These are phyloP conservation scores for Apis laboriosa DNA, from an alignment of 1,140 invertebrate species.

Conservation along the genomic window DNA sequence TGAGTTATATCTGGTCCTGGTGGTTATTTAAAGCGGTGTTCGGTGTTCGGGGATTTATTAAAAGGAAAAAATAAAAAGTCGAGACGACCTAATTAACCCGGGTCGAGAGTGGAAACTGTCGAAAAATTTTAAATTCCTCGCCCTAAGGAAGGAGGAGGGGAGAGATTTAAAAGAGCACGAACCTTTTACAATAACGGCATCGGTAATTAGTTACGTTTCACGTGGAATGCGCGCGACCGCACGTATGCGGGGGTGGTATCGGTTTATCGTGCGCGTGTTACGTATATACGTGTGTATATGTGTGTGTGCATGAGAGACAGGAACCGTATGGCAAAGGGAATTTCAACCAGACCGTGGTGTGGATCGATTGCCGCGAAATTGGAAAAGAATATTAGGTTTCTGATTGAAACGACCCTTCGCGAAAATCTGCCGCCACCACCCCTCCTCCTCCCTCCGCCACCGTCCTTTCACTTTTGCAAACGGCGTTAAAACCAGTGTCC, in stretches of 20 bases:
- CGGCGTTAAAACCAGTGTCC: conserved; percentile 34
- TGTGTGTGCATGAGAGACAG: conserved; percentile 45
- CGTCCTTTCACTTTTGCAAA: conserved; percentile 47
- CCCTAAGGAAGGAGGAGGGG: too few relatives aligned
- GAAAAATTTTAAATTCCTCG: too few relatives aligned
- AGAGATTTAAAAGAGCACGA: conserved; percentile 24
- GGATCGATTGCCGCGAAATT: conserved; percentile 73
- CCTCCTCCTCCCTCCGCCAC: background rate
- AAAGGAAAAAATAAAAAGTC: too few relatives aligned
- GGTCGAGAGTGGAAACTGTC: too few relatives aligned
- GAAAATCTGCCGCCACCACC: conserved; percentile 49
- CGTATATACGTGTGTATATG: background rate
- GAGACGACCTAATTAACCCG: too few relatives aligned
- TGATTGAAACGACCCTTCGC: conserved; percentile 67
- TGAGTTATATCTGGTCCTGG: too few relatives aligned
- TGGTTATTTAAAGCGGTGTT: too few relatives aligned
- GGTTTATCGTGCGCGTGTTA: conserved; percentile 61
- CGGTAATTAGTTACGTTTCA: conserved; percentile 63
- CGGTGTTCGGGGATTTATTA: too few relatives aligned
- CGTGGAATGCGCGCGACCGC: conserved; percentile 54
- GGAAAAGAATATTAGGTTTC: conserved; percentile 74
- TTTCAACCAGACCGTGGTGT: conserved; percentile 70
- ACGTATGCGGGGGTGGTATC: conserved; percentile 48
- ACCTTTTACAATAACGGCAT: conserved; percentile 60
- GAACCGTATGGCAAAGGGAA: conserved; percentile 65